Percentiles rank a stretch among this genome's conserved stretches.
Conservation (phyloP, 2,888 invertebrate genomes). For the Gibbula magus region DNA sequence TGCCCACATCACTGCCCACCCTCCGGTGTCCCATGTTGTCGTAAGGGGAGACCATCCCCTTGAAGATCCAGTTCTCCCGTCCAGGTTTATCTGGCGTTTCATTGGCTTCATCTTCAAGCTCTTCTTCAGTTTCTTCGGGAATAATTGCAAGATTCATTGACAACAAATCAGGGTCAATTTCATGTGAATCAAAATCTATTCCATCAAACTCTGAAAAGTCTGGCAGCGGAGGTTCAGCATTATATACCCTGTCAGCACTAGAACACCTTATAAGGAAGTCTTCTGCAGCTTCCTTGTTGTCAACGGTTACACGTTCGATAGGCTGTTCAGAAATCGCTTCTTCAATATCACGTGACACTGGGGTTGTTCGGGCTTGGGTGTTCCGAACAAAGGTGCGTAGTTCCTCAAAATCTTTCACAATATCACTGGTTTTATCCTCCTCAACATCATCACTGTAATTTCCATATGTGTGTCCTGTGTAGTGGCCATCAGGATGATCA, state of each 20-base stretch:
- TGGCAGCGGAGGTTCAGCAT: conserved; percentile 47
- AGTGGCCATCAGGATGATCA: conserved; percentile 22
- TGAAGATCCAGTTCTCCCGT: conserved; percentile 67
- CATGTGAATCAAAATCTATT: conserved; percentile 58
- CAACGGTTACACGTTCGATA: conserved; percentile 49
- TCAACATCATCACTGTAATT: background rate
- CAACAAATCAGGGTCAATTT: conserved; percentile 65
- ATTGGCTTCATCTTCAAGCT: conserved; percentile 52
- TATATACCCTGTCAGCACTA: conserved; percentile 55
- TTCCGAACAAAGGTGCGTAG: conserved; percentile 57
- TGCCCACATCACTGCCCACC: conserved; percentile 43
- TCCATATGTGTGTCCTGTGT: background rate
- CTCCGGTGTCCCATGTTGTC: conserved; percentile 47
- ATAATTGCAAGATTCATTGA: conserved; percentile 67
- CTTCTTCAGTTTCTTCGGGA: conserved; percentile 66
- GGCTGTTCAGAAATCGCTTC: conserved; percentile 53
- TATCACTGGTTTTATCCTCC: conserved; percentile 33
- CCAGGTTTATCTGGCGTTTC: conserved; percentile 38
- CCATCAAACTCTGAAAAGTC: conserved; percentile 62
- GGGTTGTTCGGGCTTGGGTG: conserved; percentile 47
- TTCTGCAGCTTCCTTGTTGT: conserved; percentile 51
- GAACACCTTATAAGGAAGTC: conserved; percentile 53
- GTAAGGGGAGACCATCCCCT: conserved; percentile 53
- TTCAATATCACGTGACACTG: conserved; percentile 40
- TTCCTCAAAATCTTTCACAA: conserved; percentile 57